Base-by-base conservation (phyloP, 2,113 vertebrate species). In the Drymodes brunneopygia region DNA sequence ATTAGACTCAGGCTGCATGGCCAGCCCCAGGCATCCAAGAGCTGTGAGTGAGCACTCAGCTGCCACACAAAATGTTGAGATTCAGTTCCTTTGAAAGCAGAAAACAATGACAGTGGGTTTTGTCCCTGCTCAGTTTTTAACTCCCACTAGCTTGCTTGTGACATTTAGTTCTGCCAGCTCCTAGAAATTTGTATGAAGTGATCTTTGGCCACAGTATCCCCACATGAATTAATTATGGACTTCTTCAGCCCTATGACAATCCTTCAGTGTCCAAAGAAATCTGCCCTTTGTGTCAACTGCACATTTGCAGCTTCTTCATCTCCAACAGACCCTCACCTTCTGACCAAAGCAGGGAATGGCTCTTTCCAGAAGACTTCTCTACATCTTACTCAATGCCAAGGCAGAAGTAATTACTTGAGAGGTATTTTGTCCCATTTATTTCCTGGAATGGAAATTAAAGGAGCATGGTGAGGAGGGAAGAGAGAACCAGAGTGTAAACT, bases 91-190 rank as follows among this genome's bases (percentile, higher is more conserved):
- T 45, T 86, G 54, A 75, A 89, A 92, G 70, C 47, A 89, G 70
- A 92, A 91, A 86, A 86, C 45, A 69, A 6, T 67, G 71, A 67
- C 58, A 75, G 28, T 0, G 0, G 15, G 28, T 51, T 91, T 91
- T 84, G 86, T 54, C 50, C 50, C 10, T 11, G 22, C 35, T 78
- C 79, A 48, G 36, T 64, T 83, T 79, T 83, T 71, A 90, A 93
- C 90, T 94, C 88, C 85, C 82, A 86, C 92, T 35, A 24, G 33
- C n/a, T 71, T 10, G 6, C 33, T 72, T 66, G 42, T 94, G 88
- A 95, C 81, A 92, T 92, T 97, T 83, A 56, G 38, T 90, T 96
- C 64, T 86, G 71, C 35, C 81, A 86, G 3, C 54, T 83, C 66
- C 57, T 93, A 60, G 47, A 74, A 70, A 90, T 88, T 47, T 70